Percentiles rank a stretch among this genome's conserved stretches.
phyloP scores from a whole-genome alignment of 2,888 invertebrate species.

The Dolomedes plantarius region DNA sequence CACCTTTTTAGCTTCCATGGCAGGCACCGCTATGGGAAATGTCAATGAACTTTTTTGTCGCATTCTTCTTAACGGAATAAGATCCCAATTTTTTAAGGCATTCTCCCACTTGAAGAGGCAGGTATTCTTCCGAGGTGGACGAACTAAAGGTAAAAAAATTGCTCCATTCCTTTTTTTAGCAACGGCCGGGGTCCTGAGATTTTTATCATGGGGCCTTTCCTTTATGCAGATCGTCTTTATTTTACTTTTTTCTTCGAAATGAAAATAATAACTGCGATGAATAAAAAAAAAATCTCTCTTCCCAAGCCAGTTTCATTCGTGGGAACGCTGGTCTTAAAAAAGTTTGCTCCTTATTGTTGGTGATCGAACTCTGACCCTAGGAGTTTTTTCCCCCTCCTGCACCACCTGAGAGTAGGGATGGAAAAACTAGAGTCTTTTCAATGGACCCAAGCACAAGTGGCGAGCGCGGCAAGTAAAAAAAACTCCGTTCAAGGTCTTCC shows the following conservation, averaged over 20 bases:
- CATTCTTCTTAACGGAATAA: slow-evolving; percentile 39
- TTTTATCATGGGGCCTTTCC: slow-evolving; percentile 2
- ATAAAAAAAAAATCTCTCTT: slow-evolving; percentile 3
- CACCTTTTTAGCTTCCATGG: not conserved
- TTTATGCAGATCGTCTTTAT: slow-evolving; percentile 12
- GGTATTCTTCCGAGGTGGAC: slow-evolving; percentile 6
- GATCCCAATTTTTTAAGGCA: not conserved
- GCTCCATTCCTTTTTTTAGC: not conserved
- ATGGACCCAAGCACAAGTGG: not conserved
- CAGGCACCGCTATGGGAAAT: slow-evolving; percentile 62
- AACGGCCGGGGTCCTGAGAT: slow-evolving; percentile 16
- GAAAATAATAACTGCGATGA: slow-evolving; percentile 14
- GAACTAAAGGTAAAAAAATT: not conserved
- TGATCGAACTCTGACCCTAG: slow-evolving; percentile 9
- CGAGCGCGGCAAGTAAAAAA: slow-evolving; percentile 5
- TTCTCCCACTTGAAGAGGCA: slow-evolving; percentile 16
- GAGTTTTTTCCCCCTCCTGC: not conserved
- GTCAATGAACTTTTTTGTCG: slow-evolving; percentile 63
- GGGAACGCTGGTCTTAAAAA: slow-evolving; percentile 11
- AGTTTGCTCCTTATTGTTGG: slow-evolving; percentile 16
- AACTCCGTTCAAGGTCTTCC: not conserved
- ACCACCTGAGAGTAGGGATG: slow-evolving; percentile 15
- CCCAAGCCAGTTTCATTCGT: not conserved
- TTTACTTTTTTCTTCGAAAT: not conserved
- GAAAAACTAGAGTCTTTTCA: not conserved